Evolutionary conservation across 1,140 invertebrate species (phyloP).

Genomic region (Planococcus citri): DNA sequence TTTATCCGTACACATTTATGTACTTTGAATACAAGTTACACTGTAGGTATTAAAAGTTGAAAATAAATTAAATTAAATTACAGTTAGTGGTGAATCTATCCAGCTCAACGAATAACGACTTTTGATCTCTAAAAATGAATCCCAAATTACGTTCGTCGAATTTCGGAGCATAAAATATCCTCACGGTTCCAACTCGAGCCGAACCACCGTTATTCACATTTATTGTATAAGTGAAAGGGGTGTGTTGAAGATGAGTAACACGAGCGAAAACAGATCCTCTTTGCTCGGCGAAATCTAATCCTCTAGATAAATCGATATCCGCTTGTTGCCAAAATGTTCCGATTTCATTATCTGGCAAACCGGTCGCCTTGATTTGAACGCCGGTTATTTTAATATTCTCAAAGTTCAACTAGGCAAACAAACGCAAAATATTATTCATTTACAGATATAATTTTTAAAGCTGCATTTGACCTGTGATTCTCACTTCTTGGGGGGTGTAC

Average conservation of each 20-base stretch:
- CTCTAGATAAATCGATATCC: slow-evolving; percentile 37
- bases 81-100: slow-evolving; percentile 38
- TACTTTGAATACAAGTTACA: not conserved
- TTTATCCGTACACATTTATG: not conserved
- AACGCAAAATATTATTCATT: not conserved
- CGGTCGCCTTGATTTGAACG: not conserved
- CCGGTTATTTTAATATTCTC: slow-evolving; percentile 40
- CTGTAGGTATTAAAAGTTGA: too few species aligned
- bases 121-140: slow-evolving; percentile 40
- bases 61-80: not conserved
- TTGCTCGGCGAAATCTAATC: slow-evolving; percentile 36
- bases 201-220: slow-evolving; percentile 29
- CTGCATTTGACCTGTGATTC: not conserved
- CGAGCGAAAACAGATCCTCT: slow-evolving; percentile 33
- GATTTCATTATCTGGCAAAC: slow-evolving; percentile 35
- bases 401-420: slow-evolving; percentile 50
- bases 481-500: slow-evolving; percentile 45
- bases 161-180: slow-evolving; percentile 46
- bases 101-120: slow-evolving; percentile 42
- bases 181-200: slow-evolving; percentile 38
- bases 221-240: slow-evolving; percentile 21
- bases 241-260: slow-evolving; percentile 35
- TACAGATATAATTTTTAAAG: too few species aligned
- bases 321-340: slow-evolving; percentile 39
- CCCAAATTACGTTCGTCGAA: slow-evolving; percentile 40